phyloP scores from a whole-genome alignment of 2,113 vertebrate genomes.

The Oncorhynchus clarkii region DNA sequence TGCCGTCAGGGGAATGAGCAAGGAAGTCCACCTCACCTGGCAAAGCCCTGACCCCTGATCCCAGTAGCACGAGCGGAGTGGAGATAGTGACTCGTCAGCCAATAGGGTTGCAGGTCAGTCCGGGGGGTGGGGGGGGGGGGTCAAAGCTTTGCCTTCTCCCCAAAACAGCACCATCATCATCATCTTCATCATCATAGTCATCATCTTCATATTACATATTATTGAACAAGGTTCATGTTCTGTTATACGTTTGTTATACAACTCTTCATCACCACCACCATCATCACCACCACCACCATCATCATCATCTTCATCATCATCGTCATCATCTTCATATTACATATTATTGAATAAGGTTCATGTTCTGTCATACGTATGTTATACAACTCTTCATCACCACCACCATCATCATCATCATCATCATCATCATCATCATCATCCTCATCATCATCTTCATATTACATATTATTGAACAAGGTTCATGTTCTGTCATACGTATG shows the following conservation, averaged over 20 bases:
- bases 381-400: too few species aligned
- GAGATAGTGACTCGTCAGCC: slow-evolving; percentile 45
- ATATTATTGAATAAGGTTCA: slow-evolving; percentile 37
- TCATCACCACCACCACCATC: too few species aligned
- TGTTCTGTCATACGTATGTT: slow-evolving; percentile 65
- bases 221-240: slow-evolving; percentile 50
- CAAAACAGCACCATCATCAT: slow-evolving; percentile 29
- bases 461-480: too few species aligned
- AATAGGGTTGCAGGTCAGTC: slow-evolving; percentile 42
- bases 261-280: too few species aligned
- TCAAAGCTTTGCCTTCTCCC: slow-evolving; percentile 45
- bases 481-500: too few species aligned
- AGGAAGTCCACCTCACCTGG: slow-evolving; percentile 56
- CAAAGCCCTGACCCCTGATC: slow-evolving; percentile 54
- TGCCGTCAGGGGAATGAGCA: slow-evolving; percentile 68
- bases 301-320: too few species aligned
- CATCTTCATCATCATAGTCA: too few species aligned
- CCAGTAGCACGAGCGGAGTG: slow-evolving; percentile 37
- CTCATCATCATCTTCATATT: too few species aligned
- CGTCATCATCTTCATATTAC: not conserved
- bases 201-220: not conserved
- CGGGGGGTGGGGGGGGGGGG: slow-evolving; percentile 46
- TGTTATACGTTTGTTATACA: slow-evolving; percentile 59
- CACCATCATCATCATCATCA: too few species aligned
- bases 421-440: too few species aligned